Conservation (phyloP, 2,888 invertebrate species). For the Amblyjoppa proteus region DNA sequence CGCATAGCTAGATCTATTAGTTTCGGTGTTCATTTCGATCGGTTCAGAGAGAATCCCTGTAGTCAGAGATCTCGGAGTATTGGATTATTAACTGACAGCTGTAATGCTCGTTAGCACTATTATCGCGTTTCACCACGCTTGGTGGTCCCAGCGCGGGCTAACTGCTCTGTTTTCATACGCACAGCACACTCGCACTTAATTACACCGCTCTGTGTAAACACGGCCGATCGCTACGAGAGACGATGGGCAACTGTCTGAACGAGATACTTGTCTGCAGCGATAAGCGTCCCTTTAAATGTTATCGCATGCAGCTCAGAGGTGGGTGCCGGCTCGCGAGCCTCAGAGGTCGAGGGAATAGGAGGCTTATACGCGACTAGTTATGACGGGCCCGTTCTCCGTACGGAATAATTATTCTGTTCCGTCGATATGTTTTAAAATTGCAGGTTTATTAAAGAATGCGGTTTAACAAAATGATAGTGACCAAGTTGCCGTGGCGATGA, state of each 20-base stretch:
- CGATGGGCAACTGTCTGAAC: neutral
- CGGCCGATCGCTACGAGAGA: slow-evolving; percentile 24
- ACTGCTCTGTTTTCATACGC: slow-evolving; percentile 30
- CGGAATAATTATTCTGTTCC: too few relatives aligned
- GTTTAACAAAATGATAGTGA: too few relatives aligned
- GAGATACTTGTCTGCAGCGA: too few relatives aligned
- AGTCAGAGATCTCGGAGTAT: slow-evolving; percentile 27
- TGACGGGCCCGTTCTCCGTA: too few relatives aligned
- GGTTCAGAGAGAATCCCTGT: slow-evolving; percentile 13
- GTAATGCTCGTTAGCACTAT: neutral
- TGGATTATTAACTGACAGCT: neutral
- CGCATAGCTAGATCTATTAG: slow-evolving; percentile 16
- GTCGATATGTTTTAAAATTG: too few relatives aligned
- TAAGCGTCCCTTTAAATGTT: too few relatives aligned
- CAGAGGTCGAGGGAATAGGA: too few relatives aligned
- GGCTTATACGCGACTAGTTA: too few relatives aligned
- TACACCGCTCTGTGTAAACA: slow-evolving; percentile 32
- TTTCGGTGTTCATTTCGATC: slow-evolving; percentile 4
- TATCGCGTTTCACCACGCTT: neutral
- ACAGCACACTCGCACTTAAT: slow-evolving; percentile 19
- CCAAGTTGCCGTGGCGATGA: too few relatives aligned
- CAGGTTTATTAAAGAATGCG: too few relatives aligned
- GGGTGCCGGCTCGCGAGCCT: too few relatives aligned
- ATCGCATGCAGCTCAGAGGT: too few relatives aligned
- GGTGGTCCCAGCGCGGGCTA: slow-evolving; percentile 2